phyloP scores from a whole-genome alignment of 2,797 vertebrate genomes.

The Ptychobarbus kaznakovi region DNA sequence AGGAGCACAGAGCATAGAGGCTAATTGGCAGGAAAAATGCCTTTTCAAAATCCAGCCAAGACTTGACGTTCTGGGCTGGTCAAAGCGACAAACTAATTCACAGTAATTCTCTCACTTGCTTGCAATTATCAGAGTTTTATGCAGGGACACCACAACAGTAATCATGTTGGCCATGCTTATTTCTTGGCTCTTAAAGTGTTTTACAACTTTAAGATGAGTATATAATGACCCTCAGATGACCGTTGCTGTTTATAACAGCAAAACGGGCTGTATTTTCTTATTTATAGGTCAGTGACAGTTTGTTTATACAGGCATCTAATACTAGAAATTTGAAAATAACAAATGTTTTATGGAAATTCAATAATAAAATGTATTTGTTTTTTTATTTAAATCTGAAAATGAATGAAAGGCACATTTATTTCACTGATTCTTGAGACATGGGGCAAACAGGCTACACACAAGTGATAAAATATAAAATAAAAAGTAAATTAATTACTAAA shows the following conservation, averaged over 20 bases:
- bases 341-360: not conserved
- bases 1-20: conserved; percentile 67
- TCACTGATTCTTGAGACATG: not conserved
- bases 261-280: not conserved
- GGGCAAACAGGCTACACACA: not conserved
- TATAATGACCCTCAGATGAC: conserved; percentile 24
- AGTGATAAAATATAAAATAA: not conserved
- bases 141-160: conserved; percentile 72
- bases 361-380: not conserved
- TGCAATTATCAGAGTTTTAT: conserved; percentile 66
- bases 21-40: conserved; percentile 65
- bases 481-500: not conserved
- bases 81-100: conserved; percentile 58
- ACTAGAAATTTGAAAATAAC: not conserved
- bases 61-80: conserved; percentile 44
- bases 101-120: conserved; percentile 66
- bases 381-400: not conserved
- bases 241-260: not conserved
- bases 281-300: not conserved
- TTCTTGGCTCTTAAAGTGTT: conserved; percentile 43
- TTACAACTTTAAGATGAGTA: conserved; percentile 60
- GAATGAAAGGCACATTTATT: not conserved
- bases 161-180: conserved; percentile 72
- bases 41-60: conserved; percentile 39
- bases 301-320: not conserved